A percentile compares a stretch with the other conserved stretches of the same genome.
These are phyloP conservation scores for Sitta carolinensis DNA, from an alignment of 2,797 vertebrate species.

Conservation along the genomic window DNA sequence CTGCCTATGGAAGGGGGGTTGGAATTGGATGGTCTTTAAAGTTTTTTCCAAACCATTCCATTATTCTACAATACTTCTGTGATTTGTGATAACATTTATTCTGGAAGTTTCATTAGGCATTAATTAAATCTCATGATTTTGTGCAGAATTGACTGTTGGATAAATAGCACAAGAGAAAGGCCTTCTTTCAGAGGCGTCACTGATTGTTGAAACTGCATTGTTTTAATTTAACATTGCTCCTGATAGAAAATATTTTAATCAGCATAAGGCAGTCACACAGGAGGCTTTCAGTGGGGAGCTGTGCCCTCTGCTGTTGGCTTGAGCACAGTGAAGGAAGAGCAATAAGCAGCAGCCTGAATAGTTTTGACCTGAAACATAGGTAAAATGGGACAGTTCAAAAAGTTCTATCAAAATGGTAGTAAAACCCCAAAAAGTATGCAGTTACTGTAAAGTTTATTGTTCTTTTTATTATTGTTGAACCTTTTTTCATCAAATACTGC, in stretches of 20 bases:
- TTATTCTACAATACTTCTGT: not conserved
- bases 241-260: not conserved
- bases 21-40: not conserved
- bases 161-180: not conserved
- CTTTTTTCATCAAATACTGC: not conserved
- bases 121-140: not conserved
- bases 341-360: not conserved
- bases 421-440: not conserved
- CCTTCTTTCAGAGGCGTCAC: not conserved
- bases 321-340: not conserved
- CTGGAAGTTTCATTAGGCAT: not conserved
- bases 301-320: conserved; percentile 60
- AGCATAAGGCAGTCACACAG: not conserved
- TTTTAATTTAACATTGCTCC: not conserved
- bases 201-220: not conserved
- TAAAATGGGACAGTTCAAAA: not conserved
- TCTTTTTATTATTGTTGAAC: not conserved
- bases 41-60: not conserved
- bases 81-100: not conserved
- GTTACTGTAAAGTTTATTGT: not conserved
- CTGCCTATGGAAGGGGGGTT: not conserved
- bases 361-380: not conserved
- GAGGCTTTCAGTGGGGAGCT: not conserved
- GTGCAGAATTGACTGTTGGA: not conserved
- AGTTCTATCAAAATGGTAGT: not conserved